phyloP scores from a whole-genome alignment of 2,888 invertebrate species.

The Noctua pronuba region DNA sequence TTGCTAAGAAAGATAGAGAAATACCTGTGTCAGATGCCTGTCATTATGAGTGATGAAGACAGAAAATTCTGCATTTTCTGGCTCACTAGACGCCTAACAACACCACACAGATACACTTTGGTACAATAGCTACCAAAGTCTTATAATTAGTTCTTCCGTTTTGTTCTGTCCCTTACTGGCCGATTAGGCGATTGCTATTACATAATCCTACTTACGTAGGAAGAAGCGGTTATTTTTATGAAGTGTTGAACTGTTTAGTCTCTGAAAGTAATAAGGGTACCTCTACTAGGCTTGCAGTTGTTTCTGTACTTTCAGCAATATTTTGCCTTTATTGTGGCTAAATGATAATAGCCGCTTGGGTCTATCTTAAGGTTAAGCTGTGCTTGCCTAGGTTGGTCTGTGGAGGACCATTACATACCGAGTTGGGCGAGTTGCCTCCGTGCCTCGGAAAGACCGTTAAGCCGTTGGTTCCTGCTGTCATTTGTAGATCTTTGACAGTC shows the following conservation, averaged over 20 bases:
- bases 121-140: background rate
- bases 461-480: no score
- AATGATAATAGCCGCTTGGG: no score
- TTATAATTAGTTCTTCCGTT: background rate
- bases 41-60: slow-evolving; percentile 24
- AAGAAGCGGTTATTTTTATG: background rate
- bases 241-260: background rate
- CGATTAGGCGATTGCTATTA: background rate
- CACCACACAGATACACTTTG: slow-evolving; percentile 9
- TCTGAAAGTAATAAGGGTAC: background rate
- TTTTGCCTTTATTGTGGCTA: background rate
- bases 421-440: no score
- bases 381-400: no score
- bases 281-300: no score
- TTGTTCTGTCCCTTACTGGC: background rate
- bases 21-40: slow-evolving; percentile 27
- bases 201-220: background rate
- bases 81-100: slow-evolving; percentile 46
- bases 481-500: no score
- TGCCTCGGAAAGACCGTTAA: no score
- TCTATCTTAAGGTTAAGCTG: no score
- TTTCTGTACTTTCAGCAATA: background rate
- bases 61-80: slow-evolving; percentile 35
- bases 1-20: background rate
- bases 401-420: no score